Base-by-base conservation (phyloP, 2,113 vertebrate species). In the Pterocles burchelli region DNA sequence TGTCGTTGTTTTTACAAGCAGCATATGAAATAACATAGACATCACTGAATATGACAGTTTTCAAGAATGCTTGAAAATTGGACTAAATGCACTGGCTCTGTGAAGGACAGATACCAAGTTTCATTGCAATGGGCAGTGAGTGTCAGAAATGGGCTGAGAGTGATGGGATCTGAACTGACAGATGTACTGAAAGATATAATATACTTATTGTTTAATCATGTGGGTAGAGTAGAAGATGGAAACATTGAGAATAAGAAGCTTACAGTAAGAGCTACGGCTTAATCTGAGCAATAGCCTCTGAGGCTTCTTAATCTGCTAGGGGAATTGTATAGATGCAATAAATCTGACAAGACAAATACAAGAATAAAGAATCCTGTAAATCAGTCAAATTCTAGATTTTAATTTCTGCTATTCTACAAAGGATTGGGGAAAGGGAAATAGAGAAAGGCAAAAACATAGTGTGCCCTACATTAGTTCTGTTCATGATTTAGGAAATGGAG, bases 201-300 rank as follows among this genome's bases (percentile, higher is more conserved):
- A 96, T 82, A 91, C 96, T 97, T 97, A 95, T 83, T 95, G 95
- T 96, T 96, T 97, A 96, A 96, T 96, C 85, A 82, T 97, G 73
- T 90, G 95, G 83, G 80, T 86, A 88, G 92, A 91, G 66, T 70
- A 54, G 36, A 91, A 94, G 91, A 95, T 91, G 76, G 84, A 89
- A 97, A 95, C 61, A 58, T 6, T 59, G 92, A 91, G 84, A 95
- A 72, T 94, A 96, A 97, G 96, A 95, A 91, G 90, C 89, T 98
- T 97, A 86, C 21, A 70, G 74, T 91, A 94, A 93, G 70, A 96
- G 57, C 80, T 92, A 52, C 70, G 89, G 82, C 76, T 97, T 93
- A 85, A 93, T 94, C 85, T 80, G 49, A 95, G 88, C 85, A 92
- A 75, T 62, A 96, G 78, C 81, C 75, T 97, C 86, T 25, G 52